Conservation (phyloP, 2,888 invertebrate genomes). For the Idaea dimidiata region DNA sequence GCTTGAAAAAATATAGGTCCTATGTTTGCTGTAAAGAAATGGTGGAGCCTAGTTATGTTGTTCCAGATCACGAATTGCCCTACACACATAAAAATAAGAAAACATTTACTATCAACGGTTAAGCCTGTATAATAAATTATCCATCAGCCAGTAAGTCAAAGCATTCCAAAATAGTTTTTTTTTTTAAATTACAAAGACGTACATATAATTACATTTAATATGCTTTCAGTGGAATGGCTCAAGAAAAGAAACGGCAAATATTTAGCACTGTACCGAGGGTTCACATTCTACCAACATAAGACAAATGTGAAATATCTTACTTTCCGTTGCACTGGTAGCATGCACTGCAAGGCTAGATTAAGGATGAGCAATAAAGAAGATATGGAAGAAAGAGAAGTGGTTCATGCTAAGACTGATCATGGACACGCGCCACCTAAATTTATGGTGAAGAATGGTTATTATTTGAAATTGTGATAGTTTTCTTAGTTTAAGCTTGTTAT, state of each 20-base stretch:
- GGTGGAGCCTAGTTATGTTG: too few species aligned
- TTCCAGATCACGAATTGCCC: too few species aligned
- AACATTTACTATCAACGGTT: too few species aligned
- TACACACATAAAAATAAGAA: too few species aligned
- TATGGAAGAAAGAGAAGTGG: conserved; percentile 7
- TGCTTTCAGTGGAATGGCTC: conserved; percentile 32
- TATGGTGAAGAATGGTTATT: conserved; percentile 24
- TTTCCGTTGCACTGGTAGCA: conserved; percentile 27
- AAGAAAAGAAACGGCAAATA: conserved; percentile 35
- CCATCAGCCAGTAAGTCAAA: too few species aligned
- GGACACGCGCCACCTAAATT: conserved; percentile 9
- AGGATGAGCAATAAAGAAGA: conserved; percentile 15
- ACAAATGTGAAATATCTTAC: conserved; percentile 9
- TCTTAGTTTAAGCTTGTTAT: neutral
- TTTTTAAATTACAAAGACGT: neutral
- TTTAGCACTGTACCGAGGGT: conserved; percentile 24
- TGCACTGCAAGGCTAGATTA: conserved; percentile 22
- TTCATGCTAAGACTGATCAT: conserved; percentile 28
- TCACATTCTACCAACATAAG: conserved; percentile 29
- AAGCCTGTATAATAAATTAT: too few species aligned
- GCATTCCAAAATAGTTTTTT: too few species aligned
- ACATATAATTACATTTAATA: neutral
- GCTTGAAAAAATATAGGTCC: too few species aligned
- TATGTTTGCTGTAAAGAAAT: too few species aligned
- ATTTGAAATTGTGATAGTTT: conserved; percentile 1